Conservation (phyloP, 2,113 vertebrate genomes). For the Poeciliopsis retropinna region DNA sequence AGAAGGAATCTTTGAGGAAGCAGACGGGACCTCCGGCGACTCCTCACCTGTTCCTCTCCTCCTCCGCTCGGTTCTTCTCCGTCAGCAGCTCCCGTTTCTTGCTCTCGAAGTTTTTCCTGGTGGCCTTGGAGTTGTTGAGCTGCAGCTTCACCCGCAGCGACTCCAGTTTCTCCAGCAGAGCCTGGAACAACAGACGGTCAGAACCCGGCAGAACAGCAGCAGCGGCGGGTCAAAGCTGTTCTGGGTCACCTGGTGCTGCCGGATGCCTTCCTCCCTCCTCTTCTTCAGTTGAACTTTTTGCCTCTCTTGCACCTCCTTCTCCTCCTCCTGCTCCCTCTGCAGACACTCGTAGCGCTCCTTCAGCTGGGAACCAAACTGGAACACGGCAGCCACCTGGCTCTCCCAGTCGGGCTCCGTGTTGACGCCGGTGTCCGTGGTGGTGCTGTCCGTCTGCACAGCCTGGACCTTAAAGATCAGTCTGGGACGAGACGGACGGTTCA, state of each 20-base stretch:
- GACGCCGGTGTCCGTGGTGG: conserved; percentile 1
- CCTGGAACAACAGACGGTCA: conserved; percentile 39
- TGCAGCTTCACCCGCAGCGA: conserved; percentile 71
- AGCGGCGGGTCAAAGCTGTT: neutral
- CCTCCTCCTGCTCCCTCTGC: conserved; percentile 32
- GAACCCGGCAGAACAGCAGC: neutral
- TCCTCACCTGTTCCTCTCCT: conserved; percentile 62
- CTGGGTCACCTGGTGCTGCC: conserved; percentile 56
- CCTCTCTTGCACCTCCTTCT: conserved; percentile 27
- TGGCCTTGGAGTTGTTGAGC: conserved; percentile 70
- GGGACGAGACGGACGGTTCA: neutral
- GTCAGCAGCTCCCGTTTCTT: conserved; percentile 65
- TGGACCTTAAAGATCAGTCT: conserved; percentile 34
- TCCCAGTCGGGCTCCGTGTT: conserved; percentile 66
- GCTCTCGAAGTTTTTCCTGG: conserved; percentile 65
- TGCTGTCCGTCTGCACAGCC: conserved; percentile 49
- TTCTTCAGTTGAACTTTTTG: conserved; percentile 42
- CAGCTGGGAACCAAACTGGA: conserved; percentile 23
- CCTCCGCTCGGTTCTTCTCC: conserved; percentile 52
- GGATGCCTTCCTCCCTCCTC: conserved; percentile 50
- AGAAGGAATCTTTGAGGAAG: too few relatives aligned
- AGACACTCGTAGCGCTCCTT: conserved; percentile 3
- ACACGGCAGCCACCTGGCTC: conserved; percentile 32
- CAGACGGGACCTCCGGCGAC: too few relatives aligned
- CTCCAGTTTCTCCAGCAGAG: conserved; percentile 62